These are phyloP conservation scores for Aythya fuligula DNA, from an alignment of 2,797 vertebrate genomes.

Conservation along the genomic window DNA sequence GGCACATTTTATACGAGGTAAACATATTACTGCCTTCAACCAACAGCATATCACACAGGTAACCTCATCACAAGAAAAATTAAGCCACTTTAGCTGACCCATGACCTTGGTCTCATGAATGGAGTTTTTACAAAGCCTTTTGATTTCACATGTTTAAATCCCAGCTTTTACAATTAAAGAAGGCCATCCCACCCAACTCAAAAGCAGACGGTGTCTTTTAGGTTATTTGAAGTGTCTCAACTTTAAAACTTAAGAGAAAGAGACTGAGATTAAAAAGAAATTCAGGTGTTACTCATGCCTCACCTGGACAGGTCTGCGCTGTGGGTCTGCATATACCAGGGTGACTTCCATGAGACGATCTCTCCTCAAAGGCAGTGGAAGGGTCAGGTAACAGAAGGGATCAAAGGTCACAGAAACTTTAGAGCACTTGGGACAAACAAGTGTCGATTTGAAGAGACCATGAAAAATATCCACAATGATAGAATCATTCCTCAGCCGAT, in stretches of 20 bases:
- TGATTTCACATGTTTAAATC: background rate
- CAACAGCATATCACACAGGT: background rate
- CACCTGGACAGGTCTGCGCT: conserved; percentile 89
- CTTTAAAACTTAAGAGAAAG: background rate
- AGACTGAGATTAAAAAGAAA: background rate
- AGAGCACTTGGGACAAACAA: conserved; percentile 95
- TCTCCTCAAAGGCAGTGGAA: conserved; percentile 95
- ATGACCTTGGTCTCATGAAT: background rate
- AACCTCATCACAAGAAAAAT: background rate
- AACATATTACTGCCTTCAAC: background rate
- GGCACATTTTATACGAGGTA: accelerated
- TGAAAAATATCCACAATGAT: conserved; percentile 99
- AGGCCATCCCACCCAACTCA: background rate
- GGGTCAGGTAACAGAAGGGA: conserved; percentile 97
- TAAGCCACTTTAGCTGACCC: background rate
- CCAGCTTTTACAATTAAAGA: background rate
- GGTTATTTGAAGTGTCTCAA: background rate
- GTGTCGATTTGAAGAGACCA: conserved; percentile 97
- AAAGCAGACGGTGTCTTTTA: background rate
- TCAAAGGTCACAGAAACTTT: conserved; percentile 99
- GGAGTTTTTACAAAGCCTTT: background rate
- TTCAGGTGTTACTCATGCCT: background rate
- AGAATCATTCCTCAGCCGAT: conserved; percentile 96
- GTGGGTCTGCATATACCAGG: conserved; percentile 89
- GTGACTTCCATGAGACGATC: conserved; percentile 94